Percentiles rank a stretch among this genome's conserved stretches.
phyloP scores from a whole-genome alignment of 1,140 invertebrate species.

The Archivesica marissinica region DNA sequence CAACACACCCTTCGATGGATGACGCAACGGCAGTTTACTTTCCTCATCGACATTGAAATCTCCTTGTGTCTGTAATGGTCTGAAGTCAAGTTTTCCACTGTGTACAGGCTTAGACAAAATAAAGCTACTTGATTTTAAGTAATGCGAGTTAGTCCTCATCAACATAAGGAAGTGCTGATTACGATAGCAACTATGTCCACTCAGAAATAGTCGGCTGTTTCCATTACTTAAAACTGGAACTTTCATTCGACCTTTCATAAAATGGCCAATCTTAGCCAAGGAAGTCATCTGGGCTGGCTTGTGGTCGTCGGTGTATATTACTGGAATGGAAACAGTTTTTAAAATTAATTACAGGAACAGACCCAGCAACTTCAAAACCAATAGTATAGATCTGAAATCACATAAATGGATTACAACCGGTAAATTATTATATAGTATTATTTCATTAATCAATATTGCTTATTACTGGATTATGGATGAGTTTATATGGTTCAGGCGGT shows the following conservation, averaged over 20 bases:
- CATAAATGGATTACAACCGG: too few species aligned
- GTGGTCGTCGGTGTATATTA: neutral
- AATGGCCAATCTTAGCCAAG: neutral
- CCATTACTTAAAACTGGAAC: neutral
- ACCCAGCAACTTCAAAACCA: too few species aligned
- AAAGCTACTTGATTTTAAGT: neutral
- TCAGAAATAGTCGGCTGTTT: too few species aligned
- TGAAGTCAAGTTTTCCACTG: neutral
- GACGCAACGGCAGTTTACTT: conserved; percentile 49
- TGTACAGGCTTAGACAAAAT: neutral
- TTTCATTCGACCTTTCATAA: neutral
- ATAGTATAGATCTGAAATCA: too few species aligned
- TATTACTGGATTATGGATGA: too few species aligned
- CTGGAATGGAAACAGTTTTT: neutral
- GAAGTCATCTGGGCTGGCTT: neutral
- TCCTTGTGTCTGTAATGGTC: neutral
- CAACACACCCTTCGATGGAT: conserved; percentile 71
- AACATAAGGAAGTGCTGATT: too few species aligned
- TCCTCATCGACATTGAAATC: conserved; percentile 12
- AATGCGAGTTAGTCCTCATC: neutral
- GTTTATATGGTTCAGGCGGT: too few species aligned
- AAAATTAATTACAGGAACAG: too few species aligned
- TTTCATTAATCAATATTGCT: too few species aligned
- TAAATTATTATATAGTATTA: too few species aligned
- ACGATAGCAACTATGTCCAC: too few species aligned